Evolutionary conservation across 2,888 invertebrate genomes (phyloP).

Genomic region (Chydorus sphaericus): DNA sequence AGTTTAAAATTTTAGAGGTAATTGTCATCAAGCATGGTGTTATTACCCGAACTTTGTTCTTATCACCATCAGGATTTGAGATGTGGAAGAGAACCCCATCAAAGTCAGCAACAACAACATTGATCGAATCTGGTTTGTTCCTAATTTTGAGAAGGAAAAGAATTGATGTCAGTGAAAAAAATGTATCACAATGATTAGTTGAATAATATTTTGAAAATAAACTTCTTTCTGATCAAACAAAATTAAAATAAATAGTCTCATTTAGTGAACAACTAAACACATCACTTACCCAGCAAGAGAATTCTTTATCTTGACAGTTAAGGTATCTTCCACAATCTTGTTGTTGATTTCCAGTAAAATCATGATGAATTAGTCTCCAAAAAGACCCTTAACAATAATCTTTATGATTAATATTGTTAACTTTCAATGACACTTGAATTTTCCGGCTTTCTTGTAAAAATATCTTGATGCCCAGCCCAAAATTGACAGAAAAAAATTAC

Average conservation of each 20-base stretch:
- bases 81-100: conserved; percentile 98
- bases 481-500: too few species aligned
- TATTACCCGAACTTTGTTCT: conserved; percentile 92
- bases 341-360: conserved; percentile 98
- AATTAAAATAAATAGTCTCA: background rate
- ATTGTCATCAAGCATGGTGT: too few species aligned
- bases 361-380: too few species aligned
- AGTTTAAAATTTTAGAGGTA: too few species aligned
- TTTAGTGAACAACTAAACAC: conserved; percentile 1
- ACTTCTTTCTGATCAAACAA: conserved; percentile 1
- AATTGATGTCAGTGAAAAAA: background rate
- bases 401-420: too few species aligned
- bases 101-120: conserved; percentile 90
- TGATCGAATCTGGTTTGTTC: conserved; percentile 86
- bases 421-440: too few species aligned
- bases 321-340: conserved; percentile 94
- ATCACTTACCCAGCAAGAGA: conserved; percentile 80
- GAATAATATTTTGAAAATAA: conserved; percentile 1
- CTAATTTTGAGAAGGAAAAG: conserved; percentile 40
- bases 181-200: background rate
- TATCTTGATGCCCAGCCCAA: too few species aligned
- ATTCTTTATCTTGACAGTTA: conserved; percentile 90
- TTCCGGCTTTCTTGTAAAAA: too few species aligned
- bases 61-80: conserved; percentile 90
- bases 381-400: too few species aligned